A percentile compares a stretch with the other conserved stretches of the same genome.
Evolutionary conservation across 2,113 vertebrate species (phyloP).

Genomic region (Tragelaphus strepsiceros): DNA sequence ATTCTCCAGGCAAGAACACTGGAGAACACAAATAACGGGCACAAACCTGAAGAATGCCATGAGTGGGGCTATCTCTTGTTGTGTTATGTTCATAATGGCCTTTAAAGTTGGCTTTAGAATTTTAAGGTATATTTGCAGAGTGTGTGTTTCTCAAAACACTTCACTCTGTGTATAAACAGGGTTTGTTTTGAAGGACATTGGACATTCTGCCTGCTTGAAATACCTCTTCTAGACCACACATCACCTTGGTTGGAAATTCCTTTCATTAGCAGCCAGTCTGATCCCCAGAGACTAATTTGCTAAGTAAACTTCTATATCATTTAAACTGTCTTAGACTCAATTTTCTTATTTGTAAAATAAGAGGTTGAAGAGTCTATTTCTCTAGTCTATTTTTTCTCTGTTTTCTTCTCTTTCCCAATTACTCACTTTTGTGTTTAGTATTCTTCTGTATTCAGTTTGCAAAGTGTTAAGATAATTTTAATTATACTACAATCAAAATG

Average conservation of each 20-base stretch:
- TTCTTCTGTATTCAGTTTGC: background rate
- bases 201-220: background rate
- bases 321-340: background rate
- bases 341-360: constrained; percentile 41
- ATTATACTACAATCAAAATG: constrained; percentile 34
- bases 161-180: background rate
- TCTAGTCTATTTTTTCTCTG: background rate
- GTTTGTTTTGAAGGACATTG: background rate
- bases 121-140: constrained; percentile 7
- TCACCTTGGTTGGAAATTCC: background rate
- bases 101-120: background rate
- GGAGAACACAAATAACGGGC: background rate
- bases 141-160: background rate
- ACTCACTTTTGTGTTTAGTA: background rate
- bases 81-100: background rate
- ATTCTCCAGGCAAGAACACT: too few relatives aligned
- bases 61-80: background rate
- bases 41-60: background rate
- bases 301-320: background rate
- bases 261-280: background rate
- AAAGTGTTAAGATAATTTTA: constrained; percentile 35
- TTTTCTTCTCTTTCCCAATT: background rate
- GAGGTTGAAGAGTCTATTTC: background rate
- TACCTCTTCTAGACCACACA: background rate
- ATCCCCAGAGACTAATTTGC: background rate